phyloP scores from a whole-genome alignment of 2,113 vertebrate genomes.

The Halichoerus grypus region DNA sequence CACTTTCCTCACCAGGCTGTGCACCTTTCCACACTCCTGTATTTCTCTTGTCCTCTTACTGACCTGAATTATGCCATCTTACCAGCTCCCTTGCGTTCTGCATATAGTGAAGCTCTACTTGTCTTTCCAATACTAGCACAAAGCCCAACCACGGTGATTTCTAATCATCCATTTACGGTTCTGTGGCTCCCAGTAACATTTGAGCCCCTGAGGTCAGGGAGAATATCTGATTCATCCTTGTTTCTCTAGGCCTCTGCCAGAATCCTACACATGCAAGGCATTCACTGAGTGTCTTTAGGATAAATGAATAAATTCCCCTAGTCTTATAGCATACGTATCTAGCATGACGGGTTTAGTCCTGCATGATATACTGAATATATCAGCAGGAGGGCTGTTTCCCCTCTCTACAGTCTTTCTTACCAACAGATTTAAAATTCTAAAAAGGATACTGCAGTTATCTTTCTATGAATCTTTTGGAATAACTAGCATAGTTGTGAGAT shows the following conservation, averaged over 20 bases:
- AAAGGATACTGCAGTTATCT: not conserved
- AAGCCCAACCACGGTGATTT: not conserved
- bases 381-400: not conserved
- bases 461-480: slow-evolving; percentile 46
- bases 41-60: not conserved
- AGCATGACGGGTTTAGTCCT: not conserved
- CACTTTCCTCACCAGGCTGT: not conserved
- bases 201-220: not conserved
- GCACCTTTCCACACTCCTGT: not conserved
- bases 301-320: not conserved
- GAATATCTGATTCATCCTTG: not conserved
- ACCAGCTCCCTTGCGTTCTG: not conserved
- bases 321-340: not conserved
- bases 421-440: slow-evolving; percentile 63
- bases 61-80: not conserved
- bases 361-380: not conserved
- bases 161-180: not conserved
- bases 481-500: not conserved
- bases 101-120: not conserved
- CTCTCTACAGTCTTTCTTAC: slow-evolving; percentile 29
- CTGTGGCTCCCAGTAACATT: not conserved
- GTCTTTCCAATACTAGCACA: not conserved
- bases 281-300: not conserved
- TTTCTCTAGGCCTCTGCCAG: not conserved
- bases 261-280: not conserved